A percentile compares a stretch with the other conserved stretches of the same genome.
These are phyloP conservation scores for Eulithis prunata DNA, from an alignment of 2,888 invertebrate species.

Conservation along the genomic window DNA sequence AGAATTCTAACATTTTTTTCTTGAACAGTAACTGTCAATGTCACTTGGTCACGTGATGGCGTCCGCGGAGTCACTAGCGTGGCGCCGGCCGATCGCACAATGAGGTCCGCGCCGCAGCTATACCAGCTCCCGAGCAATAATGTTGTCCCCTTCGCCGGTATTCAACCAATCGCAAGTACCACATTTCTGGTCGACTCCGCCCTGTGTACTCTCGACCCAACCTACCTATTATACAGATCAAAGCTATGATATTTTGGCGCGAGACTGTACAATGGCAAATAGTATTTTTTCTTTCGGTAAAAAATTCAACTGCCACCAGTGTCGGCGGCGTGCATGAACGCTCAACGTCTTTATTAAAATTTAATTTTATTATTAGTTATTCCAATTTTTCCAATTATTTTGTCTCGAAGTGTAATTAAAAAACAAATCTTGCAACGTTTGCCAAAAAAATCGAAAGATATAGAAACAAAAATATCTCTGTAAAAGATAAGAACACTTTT, in stretches of 20 bases:
- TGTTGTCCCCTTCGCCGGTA: slow-evolving; percentile 52
- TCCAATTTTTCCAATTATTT: background rate
- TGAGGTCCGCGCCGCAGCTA: slow-evolving; percentile 53
- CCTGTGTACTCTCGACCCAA: slow-evolving; percentile 60
- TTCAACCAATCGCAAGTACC: slow-evolving; percentile 59
- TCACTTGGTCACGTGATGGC: slow-evolving; percentile 49
- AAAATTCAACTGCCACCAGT: slow-evolving; percentile 44
- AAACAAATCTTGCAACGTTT: too few species aligned
- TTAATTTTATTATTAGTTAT: slow-evolving; percentile 17
- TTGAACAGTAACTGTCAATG: slow-evolving; percentile 45
- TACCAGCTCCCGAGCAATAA: slow-evolving; percentile 42
- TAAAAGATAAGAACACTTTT: too few species aligned
- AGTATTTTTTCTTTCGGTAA: slow-evolving; percentile 62
- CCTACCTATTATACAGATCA: slow-evolving; percentile 74
- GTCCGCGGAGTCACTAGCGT: slow-evolving; percentile 46
- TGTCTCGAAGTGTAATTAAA: background rate
- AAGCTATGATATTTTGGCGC: slow-evolving; percentile 70
- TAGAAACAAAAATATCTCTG: too few species aligned
- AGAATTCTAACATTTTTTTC: slow-evolving; percentile 88
- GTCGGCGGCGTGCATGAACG: slow-evolving; percentile 25
- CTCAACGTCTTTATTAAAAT: slow-evolving; percentile 36
- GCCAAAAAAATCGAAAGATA: too few species aligned
- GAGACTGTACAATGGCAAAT: slow-evolving; percentile 65
- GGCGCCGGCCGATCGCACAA: slow-evolving; percentile 59
- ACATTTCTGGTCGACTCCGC: slow-evolving; percentile 58